phyloP scores from a whole-genome alignment of 2,888 invertebrate species.

The Aethes cnicana region DNA sequence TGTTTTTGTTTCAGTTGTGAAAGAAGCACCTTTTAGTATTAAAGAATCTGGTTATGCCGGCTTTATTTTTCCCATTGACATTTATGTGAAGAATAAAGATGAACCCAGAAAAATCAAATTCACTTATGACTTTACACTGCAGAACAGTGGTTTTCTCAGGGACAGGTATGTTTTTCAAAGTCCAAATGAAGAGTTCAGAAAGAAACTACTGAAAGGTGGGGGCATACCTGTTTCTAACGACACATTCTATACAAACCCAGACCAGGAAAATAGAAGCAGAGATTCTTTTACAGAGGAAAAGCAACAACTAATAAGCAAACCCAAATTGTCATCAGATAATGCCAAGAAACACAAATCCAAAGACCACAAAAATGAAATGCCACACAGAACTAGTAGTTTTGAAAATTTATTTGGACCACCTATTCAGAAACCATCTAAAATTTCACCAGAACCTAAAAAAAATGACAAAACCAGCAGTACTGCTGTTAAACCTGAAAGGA shows the following conservation, averaged over 20 bases:
- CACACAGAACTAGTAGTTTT: slow-evolving; percentile 85
- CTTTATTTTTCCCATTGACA: slow-evolving; percentile 93
- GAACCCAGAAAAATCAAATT: slow-evolving; percentile 93
- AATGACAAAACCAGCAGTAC: slow-evolving; percentile 57
- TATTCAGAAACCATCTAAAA: slow-evolving; percentile 88
- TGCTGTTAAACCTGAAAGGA: slow-evolving; percentile 74
- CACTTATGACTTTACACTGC: slow-evolving; percentile 92
- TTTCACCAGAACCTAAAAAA: slow-evolving; percentile 86
- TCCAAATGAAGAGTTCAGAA: slow-evolving; percentile 94
- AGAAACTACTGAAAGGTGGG: slow-evolving; percentile 93
- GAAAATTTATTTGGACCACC: slow-evolving; percentile 92
- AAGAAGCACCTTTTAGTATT: slow-evolving; percentile 94
- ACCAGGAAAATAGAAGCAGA: slow-evolving; percentile 80
- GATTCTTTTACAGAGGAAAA: slow-evolving; percentile 83
- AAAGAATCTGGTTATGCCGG: slow-evolving; percentile 98
- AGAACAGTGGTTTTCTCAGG: slow-evolving; percentile 87
- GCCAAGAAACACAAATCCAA: slow-evolving; percentile 84
- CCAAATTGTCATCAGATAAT: slow-evolving; percentile 84
- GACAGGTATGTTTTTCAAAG: slow-evolving; percentile 93
- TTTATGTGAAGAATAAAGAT: slow-evolving; percentile 93
- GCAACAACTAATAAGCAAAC: slow-evolving; percentile 86
- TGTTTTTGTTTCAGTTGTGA: slow-evolving; percentile 86
- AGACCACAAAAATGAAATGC: slow-evolving; percentile 80
- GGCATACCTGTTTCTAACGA: slow-evolving; percentile 82
- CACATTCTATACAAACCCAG: slow-evolving; percentile 73